Percentiles rank a stretch among this genome's conserved stretches.
Evolutionary conservation across 2,113 vertebrate genomes (phyloP).

Genomic region (Neodon shergylaensis): DNA sequence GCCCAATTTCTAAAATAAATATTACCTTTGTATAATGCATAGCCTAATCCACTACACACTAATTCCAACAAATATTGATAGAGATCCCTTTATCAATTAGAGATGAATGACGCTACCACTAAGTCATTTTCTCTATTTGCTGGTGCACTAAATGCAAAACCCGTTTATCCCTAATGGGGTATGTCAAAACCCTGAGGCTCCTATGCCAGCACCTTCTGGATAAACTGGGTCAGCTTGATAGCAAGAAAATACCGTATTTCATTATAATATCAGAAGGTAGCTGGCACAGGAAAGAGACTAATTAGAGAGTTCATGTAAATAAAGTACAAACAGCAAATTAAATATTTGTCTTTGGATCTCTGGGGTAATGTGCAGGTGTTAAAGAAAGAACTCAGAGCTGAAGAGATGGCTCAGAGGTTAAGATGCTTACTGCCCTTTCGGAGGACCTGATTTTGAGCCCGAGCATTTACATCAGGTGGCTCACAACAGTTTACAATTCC

Average conservation of each 20-base stretch:
- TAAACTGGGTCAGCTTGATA: slow-evolving; percentile 30
- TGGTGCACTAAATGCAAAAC: slow-evolving; percentile 55
- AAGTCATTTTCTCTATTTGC: slow-evolving; percentile 75
- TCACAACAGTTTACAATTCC: background rate
- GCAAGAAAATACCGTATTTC: slow-evolving; percentile 37
- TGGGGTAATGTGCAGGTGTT: background rate
- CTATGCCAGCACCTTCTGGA: slow-evolving; percentile 55
- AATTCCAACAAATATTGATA: slow-evolving; percentile 80
- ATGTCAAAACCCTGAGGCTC: slow-evolving; percentile 64
- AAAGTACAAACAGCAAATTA: background rate
- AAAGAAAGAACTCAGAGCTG: background rate
- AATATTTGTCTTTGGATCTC: slow-evolving; percentile 58
- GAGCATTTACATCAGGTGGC: no score
- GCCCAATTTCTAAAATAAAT: slow-evolving; percentile 78
- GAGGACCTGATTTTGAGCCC: background rate
- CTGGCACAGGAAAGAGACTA: background rate
- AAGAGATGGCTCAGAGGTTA: background rate
- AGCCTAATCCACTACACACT: slow-evolving; percentile 64
- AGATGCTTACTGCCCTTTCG: background rate
- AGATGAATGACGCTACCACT: slow-evolving; percentile 64
- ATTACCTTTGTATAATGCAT: slow-evolving; percentile 55
- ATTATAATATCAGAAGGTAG: slow-evolving; percentile 10
- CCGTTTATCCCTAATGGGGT: slow-evolving; percentile 44
- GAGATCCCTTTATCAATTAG: slow-evolving; percentile 51
- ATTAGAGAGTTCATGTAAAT: background rate